A percentile compares a stretch with the other conserved stretches of the same genome.
Evolutionary conservation across 2,888 invertebrate species (phyloP).

Genomic region (Hyles lineata): DNA sequence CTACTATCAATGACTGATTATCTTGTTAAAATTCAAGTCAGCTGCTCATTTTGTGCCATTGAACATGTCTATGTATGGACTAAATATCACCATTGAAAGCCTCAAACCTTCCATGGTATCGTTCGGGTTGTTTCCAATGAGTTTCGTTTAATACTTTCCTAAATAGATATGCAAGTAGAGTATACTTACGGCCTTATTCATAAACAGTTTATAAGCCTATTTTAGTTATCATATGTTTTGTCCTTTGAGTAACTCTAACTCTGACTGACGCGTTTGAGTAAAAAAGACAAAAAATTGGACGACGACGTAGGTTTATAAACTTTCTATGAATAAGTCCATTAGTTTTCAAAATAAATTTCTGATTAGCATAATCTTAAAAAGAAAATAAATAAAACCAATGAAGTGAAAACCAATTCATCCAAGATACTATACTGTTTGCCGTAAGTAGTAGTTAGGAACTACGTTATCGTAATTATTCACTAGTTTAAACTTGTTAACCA

Average conservation of each 20-base stretch:
- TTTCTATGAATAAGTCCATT: neutral
- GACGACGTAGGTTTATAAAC: too few relatives aligned
- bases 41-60: conserved; percentile 13
- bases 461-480: neutral
- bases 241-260: too few relatives aligned
- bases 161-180: too few relatives aligned
- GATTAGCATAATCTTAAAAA: neutral
- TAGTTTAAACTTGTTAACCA: neutral
- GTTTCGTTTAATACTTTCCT: neutral
- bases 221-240: too few relatives aligned
- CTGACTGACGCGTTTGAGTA: too few relatives aligned
- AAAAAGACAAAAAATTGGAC: too few relatives aligned
- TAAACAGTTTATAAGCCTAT: too few relatives aligned
- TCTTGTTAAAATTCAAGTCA: conserved; percentile 44
- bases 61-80: conserved; percentile 9
- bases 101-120: neutral
- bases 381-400: neutral
- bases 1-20: conserved; percentile 30
- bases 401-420: too few relatives aligned
- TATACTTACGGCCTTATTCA: too few relatives aligned
- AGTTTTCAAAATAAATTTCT: neutral
- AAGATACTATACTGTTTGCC: too few relatives aligned
- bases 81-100: neutral
- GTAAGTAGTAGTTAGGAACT: too few relatives aligned
- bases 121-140: neutral